These are phyloP conservation scores for Pteropus rufus DNA, from an alignment of 2,797 vertebrate genomes.

Conservation along the genomic window DNA sequence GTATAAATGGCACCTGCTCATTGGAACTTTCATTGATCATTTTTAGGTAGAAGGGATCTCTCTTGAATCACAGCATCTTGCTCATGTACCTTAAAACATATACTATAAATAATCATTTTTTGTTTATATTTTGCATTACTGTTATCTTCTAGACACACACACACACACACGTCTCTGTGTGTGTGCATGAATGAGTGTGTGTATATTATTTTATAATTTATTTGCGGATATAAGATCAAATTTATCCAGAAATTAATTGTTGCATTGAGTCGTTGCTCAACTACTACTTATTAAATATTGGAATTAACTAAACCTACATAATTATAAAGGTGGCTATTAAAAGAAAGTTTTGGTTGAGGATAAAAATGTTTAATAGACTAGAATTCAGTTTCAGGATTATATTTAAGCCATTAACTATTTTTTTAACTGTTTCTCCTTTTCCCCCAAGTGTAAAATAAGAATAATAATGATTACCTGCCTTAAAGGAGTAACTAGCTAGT, in stretches of 20 bases:
- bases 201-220: background rate
- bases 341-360: background rate
- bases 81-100: background rate
- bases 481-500: background rate
- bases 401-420: background rate
- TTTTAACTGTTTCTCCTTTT: background rate
- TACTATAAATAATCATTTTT: background rate
- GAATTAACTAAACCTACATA: background rate
- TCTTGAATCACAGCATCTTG: background rate
- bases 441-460: background rate
- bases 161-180: background rate
- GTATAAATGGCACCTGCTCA: background rate
- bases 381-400: background rate
- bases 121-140: background rate
- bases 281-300: background rate
- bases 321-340: background rate
- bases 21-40: background rate
- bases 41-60: background rate
- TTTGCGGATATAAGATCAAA: background rate
- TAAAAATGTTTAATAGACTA: background rate
- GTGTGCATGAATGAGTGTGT: rapidly evolving
- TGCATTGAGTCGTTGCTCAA: background rate
- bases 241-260: background rate
- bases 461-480: slow-evolving; percentile 49
- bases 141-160: background rate